phyloP scores from a whole-genome alignment of 1,140 invertebrate genomes.

The Elysia chlorotica region DNA sequence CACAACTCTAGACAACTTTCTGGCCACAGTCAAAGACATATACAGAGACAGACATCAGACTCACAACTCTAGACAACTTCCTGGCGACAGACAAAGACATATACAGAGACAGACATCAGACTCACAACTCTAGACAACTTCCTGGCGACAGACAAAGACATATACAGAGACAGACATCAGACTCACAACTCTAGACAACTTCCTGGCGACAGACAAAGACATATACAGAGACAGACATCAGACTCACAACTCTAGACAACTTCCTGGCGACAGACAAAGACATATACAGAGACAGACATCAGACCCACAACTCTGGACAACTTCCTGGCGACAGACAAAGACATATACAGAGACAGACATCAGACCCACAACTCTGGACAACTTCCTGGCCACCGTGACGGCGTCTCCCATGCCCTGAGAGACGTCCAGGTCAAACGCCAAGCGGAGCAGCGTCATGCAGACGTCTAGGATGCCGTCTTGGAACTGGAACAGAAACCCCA shows the following conservation, averaged over 20 bases:
- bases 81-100: too few species aligned
- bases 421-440: background rate
- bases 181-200: too few species aligned
- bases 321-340: background rate
- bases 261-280: background rate
- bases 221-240: background rate
- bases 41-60: too few species aligned
- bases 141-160: too few species aligned
- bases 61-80: too few species aligned
- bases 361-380: background rate
- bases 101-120: too few species aligned
- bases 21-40: too few species aligned
- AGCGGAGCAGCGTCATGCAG: background rate
- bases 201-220: background rate
- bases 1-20: too few species aligned
- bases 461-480: background rate
- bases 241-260: background rate
- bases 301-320: background rate
- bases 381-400: background rate
- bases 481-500: too few species aligned
- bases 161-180: too few species aligned
- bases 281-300: background rate
- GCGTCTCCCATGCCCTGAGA: background rate
- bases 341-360: background rate
- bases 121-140: too few species aligned